Evolutionary conservation across 92 coral and sea anemone species (phyloP).

Genomic region (Parazoanthus atlanticus): DNA sequence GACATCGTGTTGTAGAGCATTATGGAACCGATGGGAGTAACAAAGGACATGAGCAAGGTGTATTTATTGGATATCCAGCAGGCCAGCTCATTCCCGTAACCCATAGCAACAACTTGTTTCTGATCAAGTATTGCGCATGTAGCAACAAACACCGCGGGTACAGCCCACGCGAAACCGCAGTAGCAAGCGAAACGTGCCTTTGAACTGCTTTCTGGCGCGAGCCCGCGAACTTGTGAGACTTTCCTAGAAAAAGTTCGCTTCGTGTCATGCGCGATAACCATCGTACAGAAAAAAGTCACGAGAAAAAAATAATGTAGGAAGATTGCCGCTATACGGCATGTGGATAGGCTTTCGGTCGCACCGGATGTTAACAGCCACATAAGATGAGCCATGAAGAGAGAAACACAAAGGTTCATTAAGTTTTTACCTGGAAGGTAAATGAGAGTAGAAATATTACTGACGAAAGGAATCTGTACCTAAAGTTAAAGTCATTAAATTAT

Average conservation of each 20-base stretch:
- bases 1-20: constrained; percentile 40
- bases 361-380: constrained; percentile 43
- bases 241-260: constrained; percentile 74
- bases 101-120: constrained; percentile 68
- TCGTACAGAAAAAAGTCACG: constrained; percentile 41
- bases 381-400: constrained; percentile 46
- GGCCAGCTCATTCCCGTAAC: constrained; percentile 64
- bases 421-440: constrained; percentile 19
- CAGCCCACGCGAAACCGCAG: constrained; percentile 72
- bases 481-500: too few relatives aligned
- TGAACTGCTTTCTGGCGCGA: constrained; percentile 36
- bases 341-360: neutral
- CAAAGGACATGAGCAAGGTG: constrained; percentile 34
- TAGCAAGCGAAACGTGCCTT: constrained; percentile 65
- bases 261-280: constrained; percentile 47
- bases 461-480: too few relatives aligned
- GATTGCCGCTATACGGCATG: constrained; percentile 38
- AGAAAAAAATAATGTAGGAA: constrained; percentile 45
- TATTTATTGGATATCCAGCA: constrained; percentile 77
- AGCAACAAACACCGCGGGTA: constrained; percentile 66
- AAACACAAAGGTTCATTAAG: constrained; percentile 37
- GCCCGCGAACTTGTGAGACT: constrained; percentile 63
- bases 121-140: constrained; percentile 72
- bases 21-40: constrained; percentile 23
- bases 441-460: neutral